Percentiles rank a stretch among this genome's conserved stretches.
These are phyloP conservation scores for Galbula dea DNA, from an alignment of 2,113 vertebrate species.

Conservation along the genomic window DNA sequence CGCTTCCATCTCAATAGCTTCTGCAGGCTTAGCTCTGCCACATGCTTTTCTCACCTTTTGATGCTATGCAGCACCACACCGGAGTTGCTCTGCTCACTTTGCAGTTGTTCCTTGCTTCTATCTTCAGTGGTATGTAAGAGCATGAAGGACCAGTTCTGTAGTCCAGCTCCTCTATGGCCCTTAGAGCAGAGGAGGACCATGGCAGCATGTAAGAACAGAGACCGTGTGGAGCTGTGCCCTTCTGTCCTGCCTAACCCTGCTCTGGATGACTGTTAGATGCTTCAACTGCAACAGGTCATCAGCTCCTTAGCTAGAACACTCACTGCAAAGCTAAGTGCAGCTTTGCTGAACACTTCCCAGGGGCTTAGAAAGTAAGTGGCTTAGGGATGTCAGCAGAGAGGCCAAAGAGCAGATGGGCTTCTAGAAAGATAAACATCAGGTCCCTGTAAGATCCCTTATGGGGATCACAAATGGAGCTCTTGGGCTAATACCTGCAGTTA, in stretches of 20 bases:
- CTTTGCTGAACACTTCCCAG: background rate
- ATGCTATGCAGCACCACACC: accelerated
- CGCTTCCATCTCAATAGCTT: background rate
- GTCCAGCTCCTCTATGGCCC: background rate
- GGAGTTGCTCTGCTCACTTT: background rate
- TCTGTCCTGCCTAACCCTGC: background rate
- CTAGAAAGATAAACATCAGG: background rate
- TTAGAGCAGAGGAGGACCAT: background rate
- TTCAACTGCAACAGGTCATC: background rate
- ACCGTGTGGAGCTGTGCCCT: background rate
- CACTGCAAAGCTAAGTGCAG: background rate
- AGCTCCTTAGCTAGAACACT: background rate
- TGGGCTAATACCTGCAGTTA: background rate
- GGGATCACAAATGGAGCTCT: background rate
- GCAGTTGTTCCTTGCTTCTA: background rate
- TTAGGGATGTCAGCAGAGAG: background rate
- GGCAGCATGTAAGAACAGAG: background rate
- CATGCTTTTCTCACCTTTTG: accelerated
- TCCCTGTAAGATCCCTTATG: too few species aligned
- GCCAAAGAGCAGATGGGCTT: background rate
- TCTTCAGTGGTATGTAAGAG: background rate
- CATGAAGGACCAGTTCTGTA: background rate
- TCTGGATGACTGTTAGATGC: background rate
- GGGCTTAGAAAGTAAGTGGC: background rate
- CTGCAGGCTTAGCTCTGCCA: background rate